These are phyloP conservation scores for Antennarius maculatus DNA, from an alignment of 2,797 vertebrate genomes.

Conservation along the genomic window DNA sequence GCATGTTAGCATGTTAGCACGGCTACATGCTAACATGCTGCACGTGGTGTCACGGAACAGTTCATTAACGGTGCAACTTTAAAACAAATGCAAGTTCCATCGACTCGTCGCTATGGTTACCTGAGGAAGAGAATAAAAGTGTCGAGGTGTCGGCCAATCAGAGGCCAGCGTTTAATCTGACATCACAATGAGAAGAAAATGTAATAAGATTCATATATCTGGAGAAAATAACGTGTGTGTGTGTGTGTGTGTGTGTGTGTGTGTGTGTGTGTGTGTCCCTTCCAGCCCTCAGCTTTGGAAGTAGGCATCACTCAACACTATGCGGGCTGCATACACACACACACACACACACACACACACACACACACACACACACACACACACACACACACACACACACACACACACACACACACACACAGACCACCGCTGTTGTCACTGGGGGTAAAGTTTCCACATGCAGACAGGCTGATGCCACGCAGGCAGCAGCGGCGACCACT, in stretches of 20 bases:
- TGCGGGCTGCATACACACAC: conserved; percentile 22
- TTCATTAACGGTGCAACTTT: too few relatives aligned
- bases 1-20: too few relatives aligned
- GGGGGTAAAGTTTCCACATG: conserved; percentile 49
- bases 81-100: too few relatives aligned
- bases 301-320: conserved; percentile 48
- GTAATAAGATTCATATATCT: too few relatives aligned
- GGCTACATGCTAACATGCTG: too few relatives aligned
- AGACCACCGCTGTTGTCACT: conserved; percentile 36
- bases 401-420: conserved; percentile 26
- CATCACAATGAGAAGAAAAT: too few relatives aligned
- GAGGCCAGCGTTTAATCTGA: too few relatives aligned
- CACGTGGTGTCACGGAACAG: too few relatives aligned
- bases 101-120: too few relatives aligned
- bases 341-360: conserved; percentile 25
- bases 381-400: conserved; percentile 17
- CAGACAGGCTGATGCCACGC: conserved; percentile 48
- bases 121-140: too few relatives aligned
- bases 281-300: conserved; percentile 22
- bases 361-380: conserved; percentile 25
- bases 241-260: background rate
- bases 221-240: conserved; percentile 6
- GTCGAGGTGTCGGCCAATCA: too few relatives aligned
- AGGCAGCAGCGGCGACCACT: background rate
- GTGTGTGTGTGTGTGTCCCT: background rate